Conservation (phyloP, 2,797 vertebrate genomes). For the Sparus aurata region DNA sequence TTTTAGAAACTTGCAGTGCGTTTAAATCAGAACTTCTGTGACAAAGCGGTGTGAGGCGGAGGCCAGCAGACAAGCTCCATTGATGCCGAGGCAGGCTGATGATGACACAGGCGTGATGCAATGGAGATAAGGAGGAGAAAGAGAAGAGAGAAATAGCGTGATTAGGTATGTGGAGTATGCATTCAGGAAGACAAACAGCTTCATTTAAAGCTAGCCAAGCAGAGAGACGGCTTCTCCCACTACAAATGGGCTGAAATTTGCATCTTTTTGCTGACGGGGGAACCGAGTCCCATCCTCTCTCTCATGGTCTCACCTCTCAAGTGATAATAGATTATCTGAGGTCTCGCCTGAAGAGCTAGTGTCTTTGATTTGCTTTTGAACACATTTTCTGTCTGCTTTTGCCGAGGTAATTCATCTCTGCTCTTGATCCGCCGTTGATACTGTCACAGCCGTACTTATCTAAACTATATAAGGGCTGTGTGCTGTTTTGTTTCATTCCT, state of each 20-base stretch:
- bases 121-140: slow-evolving; percentile 52
- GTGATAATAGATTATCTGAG: slow-evolving; percentile 69
- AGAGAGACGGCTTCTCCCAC: slow-evolving; percentile 56
- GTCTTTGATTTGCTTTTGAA: slow-evolving; percentile 69
- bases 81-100: slow-evolving; percentile 60
- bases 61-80: slow-evolving; percentile 70
- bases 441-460: slow-evolving; percentile 59
- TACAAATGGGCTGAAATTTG: slow-evolving; percentile 67
- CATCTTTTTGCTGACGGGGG: slow-evolving; percentile 56
- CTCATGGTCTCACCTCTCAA: slow-evolving; percentile 41
- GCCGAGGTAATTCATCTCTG: slow-evolving; percentile 50
- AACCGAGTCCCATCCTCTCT: slow-evolving; percentile 32
- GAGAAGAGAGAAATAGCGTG: slow-evolving; percentile 59
- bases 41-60: slow-evolving; percentile 72
- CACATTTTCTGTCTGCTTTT: slow-evolving; percentile 44
- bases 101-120: slow-evolving; percentile 68
- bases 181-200: slow-evolving; percentile 79
- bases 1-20: slow-evolving; percentile 30
- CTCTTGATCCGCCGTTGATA: slow-evolving; percentile 58
- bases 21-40: slow-evolving; percentile 61
- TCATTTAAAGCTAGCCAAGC: slow-evolving; percentile 76
- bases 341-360: slow-evolving; percentile 60
- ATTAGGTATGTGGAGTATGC: slow-evolving; percentile 68
- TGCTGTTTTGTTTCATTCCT: slow-evolving; percentile 53
- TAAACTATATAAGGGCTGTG: slow-evolving; percentile 23